Percentiles rank a stretch among this genome's conserved stretches.
These are phyloP conservation scores for Prunella strophiata DNA, from an alignment of 2,797 vertebrate species.

Conservation along the genomic window DNA sequence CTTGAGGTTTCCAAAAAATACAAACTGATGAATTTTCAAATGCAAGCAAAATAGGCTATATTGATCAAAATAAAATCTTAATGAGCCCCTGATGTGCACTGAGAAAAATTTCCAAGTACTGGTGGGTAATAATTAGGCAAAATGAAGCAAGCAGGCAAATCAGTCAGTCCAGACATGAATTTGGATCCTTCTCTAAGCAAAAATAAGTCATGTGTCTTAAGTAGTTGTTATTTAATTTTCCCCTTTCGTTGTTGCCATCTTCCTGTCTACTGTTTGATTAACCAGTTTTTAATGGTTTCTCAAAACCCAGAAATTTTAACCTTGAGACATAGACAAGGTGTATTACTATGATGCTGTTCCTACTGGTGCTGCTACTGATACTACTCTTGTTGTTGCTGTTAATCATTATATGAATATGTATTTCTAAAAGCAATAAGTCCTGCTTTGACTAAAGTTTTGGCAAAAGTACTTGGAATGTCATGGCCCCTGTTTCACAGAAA, in stretches of 20 bases:
- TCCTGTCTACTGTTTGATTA: neutral
- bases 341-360: neutral
- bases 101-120: neutral
- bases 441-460: neutral
- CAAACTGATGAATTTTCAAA: neutral
- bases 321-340: neutral
- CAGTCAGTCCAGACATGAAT: neutral
- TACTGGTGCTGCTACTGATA: neutral
- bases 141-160: neutral
- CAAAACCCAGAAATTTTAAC: neutral
- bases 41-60: neutral
- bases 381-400: neutral
- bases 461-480: neutral
- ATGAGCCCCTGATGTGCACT: neutral
- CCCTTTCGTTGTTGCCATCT: neutral
- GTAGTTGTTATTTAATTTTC: neutral
- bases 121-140: neutral
- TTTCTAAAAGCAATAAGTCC: neutral
- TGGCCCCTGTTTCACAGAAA: neutral
- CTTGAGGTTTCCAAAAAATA: neutral
- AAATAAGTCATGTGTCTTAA: neutral
- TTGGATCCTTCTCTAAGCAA: neutral
- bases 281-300: neutral
- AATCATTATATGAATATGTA: neutral
- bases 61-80: slow-evolving; percentile 23